phyloP scores from a whole-genome alignment of 2,113 vertebrate genomes.

The Anguilla japonica region DNA sequence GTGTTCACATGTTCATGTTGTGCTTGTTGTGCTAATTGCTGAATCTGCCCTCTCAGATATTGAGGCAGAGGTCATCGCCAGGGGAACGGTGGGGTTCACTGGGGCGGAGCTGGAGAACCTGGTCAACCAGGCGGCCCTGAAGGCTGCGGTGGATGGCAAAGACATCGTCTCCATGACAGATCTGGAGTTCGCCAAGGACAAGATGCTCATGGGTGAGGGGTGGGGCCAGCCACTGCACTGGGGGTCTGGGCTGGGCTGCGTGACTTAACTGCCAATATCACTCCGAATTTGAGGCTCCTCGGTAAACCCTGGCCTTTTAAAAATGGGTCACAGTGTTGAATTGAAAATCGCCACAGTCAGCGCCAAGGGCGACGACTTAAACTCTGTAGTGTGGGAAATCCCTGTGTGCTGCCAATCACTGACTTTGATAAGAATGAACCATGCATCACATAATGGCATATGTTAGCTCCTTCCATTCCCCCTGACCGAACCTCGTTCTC shows the following conservation, averaged over 20 bases:
- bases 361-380: too few species aligned
- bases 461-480: too few species aligned
- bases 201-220: constrained; percentile 91
- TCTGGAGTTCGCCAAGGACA: constrained; percentile 96
- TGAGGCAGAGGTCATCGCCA: constrained; percentile 89
- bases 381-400: too few species aligned
- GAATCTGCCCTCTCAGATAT: constrained; percentile 53
- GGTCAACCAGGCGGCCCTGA: constrained; percentile 95
- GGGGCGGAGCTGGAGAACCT: constrained; percentile 97
- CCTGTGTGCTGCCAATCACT: too few species aligned
- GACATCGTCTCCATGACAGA: constrained; percentile 97
- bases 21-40: neutral
- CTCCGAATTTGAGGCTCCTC: too few species aligned
- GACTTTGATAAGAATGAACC: too few species aligned
- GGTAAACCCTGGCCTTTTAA: too few species aligned
- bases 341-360: too few species aligned
- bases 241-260: neutral
- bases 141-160: constrained; percentile 94
- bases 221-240: neutral
- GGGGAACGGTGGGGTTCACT: constrained; percentile 96
- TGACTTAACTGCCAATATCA: neutral
- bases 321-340: too few species aligned
- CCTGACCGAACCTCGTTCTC: neutral
- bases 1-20: neutral
- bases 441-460: too few species aligned